phyloP scores from a whole-genome alignment of 1,140 invertebrate genomes.

The Prorops nasuta region DNA sequence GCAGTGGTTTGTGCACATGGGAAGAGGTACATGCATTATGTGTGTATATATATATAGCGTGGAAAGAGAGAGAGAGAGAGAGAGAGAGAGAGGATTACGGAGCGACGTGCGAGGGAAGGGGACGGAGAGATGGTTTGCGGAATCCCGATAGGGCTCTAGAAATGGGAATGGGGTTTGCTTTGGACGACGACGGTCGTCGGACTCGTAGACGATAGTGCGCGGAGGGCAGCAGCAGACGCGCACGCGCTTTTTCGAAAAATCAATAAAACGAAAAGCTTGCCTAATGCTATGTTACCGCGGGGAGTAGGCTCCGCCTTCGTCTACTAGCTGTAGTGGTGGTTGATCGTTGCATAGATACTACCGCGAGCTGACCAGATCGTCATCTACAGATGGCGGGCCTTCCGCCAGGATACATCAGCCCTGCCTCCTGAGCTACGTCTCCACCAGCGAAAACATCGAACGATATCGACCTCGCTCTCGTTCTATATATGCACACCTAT shows the following conservation, averaged over 20 bases:
- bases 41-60: too few relatives aligned
- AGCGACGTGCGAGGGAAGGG: slow-evolving; percentile 12
- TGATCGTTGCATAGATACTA: slow-evolving; percentile 49
- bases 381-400: slow-evolving; percentile 41
- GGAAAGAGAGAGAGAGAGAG: slow-evolving; percentile 8
- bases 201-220: slow-evolving; percentile 47
- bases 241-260: slow-evolving; percentile 59
- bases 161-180: background rate
- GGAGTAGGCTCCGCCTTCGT: slow-evolving; percentile 34
- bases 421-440: too few relatives aligned
- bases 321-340: slow-evolving; percentile 51
- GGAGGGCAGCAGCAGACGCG: slow-evolving; percentile 48
- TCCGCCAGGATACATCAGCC: slow-evolving; percentile 1
- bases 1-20: too few relatives aligned
- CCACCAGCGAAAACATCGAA: too few relatives aligned
- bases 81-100: slow-evolving; percentile 15
- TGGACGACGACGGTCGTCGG: slow-evolving; percentile 17
- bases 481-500: too few relatives aligned
- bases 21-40: too few relatives aligned
- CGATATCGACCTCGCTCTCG: too few relatives aligned
- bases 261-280: slow-evolving; percentile 59
- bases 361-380: slow-evolving; percentile 45
- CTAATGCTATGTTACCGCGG: slow-evolving; percentile 53
- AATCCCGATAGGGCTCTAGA: background rate
- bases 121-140: background rate